Percentiles rank a stretch among this genome's conserved stretches.
These are phyloP conservation scores for Takifugu ocellatus DNA, from an alignment of 2,797 vertebrate species.

Conservation along the genomic window DNA sequence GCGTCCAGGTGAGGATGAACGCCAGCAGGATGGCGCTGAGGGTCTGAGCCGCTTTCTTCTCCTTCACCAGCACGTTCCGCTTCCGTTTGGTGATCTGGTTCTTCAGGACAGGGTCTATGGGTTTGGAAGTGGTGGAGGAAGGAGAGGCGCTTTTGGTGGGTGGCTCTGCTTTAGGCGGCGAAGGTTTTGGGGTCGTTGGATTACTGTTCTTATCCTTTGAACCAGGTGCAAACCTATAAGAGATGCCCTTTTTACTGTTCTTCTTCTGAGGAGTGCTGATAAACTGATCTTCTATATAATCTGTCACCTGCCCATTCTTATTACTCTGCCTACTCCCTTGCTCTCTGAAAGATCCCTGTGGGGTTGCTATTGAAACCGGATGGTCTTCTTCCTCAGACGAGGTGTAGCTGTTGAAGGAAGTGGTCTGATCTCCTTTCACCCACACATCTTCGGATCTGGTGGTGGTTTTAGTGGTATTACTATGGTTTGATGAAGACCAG, in stretches of 20 bases:
- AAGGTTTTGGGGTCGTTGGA: slow-evolving; percentile 70
- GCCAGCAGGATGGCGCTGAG: slow-evolving; percentile 96
- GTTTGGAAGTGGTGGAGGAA: slow-evolving; percentile 81
- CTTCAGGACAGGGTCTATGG: slow-evolving; percentile 84
- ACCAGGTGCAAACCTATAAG: slow-evolving; percentile 88
- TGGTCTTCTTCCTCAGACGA: slow-evolving; percentile 91
- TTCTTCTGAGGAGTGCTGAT: slow-evolving; percentile 82
- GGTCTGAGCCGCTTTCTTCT: slow-evolving; percentile 96
- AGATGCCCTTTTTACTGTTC: slow-evolving; percentile 85
- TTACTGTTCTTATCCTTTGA: slow-evolving; percentile 78
- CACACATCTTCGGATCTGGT: slow-evolving; percentile 78
- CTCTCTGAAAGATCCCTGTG: slow-evolving; percentile 82
- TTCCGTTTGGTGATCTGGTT: slow-evolving; percentile 96
- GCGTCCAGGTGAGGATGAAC: slow-evolving; percentile 97
- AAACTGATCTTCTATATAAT: slow-evolving; percentile 78
- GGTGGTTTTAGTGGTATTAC: slow-evolving; percentile 81
- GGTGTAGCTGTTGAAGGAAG: slow-evolving; percentile 88
- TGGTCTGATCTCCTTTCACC: slow-evolving; percentile 83
- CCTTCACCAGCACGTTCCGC: slow-evolving; percentile 95
- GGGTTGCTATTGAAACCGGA: slow-evolving; percentile 75
- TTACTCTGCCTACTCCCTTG: slow-evolving; percentile 64
- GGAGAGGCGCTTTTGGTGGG: slow-evolving; percentile 70
- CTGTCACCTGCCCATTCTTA: slow-evolving; percentile 70
- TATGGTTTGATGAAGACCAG: slow-evolving; percentile 94
- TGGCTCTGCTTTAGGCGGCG: slow-evolving; percentile 72